phyloP scores from a whole-genome alignment of 2,113 vertebrate species.

The Brachyhypopomus gauderio region DNA sequence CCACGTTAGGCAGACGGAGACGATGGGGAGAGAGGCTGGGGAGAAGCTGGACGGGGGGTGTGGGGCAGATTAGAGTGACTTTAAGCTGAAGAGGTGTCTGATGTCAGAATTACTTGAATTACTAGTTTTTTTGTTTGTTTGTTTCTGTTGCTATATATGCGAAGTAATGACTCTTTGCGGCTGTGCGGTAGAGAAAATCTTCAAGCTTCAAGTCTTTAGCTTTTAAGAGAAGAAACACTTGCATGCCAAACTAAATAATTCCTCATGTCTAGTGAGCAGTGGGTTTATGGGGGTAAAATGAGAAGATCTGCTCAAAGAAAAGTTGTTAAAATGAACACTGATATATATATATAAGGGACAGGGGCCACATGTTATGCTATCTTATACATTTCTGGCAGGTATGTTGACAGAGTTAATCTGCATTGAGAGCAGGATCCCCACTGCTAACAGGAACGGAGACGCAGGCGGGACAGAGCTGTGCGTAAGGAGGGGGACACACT shows the following conservation, averaged over 20 bases:
- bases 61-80: conserved; percentile 32
- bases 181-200: neutral
- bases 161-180: neutral
- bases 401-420: neutral
- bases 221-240: neutral
- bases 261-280: neutral
- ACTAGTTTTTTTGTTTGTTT: neutral
- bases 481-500: neutral
- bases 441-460: conserved; percentile 11
- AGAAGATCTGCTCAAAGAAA: no score
- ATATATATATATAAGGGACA: neutral
- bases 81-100: neutral
- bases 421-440: conserved; percentile 45
- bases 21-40: conserved; percentile 46
- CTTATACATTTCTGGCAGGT: neutral
- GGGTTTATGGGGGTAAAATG: no score
- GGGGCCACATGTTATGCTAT: neutral
- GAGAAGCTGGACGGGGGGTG: conserved; percentile 57
- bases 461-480: conserved; percentile 21
- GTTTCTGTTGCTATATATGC: neutral
- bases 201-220: neutral
- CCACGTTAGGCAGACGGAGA: conserved; percentile 54
- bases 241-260: neutral
- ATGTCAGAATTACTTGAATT: conserved; percentile 9
- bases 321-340: no score